phyloP scores from a whole-genome alignment of 2,113 vertebrate genomes.

The Numenius arquata region DNA sequence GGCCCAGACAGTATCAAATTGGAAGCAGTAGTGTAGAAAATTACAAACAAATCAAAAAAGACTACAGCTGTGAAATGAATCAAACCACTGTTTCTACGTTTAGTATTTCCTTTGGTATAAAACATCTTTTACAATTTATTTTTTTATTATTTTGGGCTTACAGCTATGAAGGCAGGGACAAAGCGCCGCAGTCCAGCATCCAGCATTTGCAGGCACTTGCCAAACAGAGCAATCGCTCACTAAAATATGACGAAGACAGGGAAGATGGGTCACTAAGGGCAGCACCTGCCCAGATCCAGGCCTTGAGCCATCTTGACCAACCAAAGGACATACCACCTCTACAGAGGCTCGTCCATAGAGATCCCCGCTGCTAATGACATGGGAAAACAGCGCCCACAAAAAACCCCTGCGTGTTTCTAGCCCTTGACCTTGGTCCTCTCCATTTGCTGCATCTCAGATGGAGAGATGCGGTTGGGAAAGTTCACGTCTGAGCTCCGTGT shows the following conservation, averaged over 20 bases:
- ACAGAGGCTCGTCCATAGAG: accelerated
- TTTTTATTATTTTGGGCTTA: background rate
- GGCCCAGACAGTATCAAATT: conserved; percentile 72
- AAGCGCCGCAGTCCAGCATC: background rate
- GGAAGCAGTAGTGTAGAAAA: conserved; percentile 78
- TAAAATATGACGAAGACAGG: background rate
- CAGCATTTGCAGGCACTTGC: accelerated
- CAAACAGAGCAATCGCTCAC: background rate
- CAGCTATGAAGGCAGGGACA: background rate
- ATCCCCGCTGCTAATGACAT: background rate
- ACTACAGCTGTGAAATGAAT: conserved; percentile 74
- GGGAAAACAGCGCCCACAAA: background rate
- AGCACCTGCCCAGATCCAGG: background rate
- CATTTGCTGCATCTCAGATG: background rate
- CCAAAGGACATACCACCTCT: background rate
- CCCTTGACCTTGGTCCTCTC: background rate
- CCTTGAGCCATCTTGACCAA: background rate
- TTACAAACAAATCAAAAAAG: conserved; percentile 75
- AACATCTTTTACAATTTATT: background rate
- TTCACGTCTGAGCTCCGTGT: background rate
- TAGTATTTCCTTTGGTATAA: conserved; percentile 37
- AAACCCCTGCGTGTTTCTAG: background rate
- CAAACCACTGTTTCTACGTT: conserved; percentile 27
- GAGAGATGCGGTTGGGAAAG: background rate
- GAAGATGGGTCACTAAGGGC: background rate